Evolutionary conservation across 2,888 invertebrate genomes (phyloP), one percentile per base, ranked within the genome.

Genomic region (Crocallis elinguaria): DNA sequence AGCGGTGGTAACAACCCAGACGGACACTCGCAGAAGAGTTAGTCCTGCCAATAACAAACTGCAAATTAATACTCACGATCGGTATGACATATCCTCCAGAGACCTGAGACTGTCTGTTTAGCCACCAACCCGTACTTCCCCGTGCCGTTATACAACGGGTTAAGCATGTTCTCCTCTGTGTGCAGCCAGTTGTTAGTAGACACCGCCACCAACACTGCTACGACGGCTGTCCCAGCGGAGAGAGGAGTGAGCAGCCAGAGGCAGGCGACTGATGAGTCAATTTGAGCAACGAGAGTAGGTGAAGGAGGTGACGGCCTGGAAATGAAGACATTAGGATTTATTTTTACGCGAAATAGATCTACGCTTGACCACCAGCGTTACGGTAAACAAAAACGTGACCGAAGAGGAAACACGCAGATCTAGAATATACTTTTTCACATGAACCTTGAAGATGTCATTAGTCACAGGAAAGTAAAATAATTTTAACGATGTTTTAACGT

Each of bases 181-280:
- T 95, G 94, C 16, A 98, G 92, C 98, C 98, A 98, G 85, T 96
- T 95, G 78, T 95, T 95, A 2, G 96, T 96, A 5, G 94, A 92
- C 57, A 96, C 94, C 12, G 96, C 95, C 1, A 95, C 93, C 30
- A 94, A 89, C 12, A 96, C 95, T 32, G 95, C 94, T 8, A 94
- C 92, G 25, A 95, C 92, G 8, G 95, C 95, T 9, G 95, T 92
- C 25, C 95, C 93, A 9, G 96, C 95, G 13, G 95, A 93, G 23
- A 95, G 77, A 0, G 94, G 94, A 0, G 94, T 94, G 29, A 93
- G 76, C 19, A 94, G 80, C 94, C 94, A 94, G 60, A 94, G 85
- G 64, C 93, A 93, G 19, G 93, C 93, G 30, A 94, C 92, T 12
- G 93, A 93, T 0, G 93, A 93, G 74, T 94, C 94, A 52, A 93